Evolutionary conservation across 1,140 invertebrate species (phyloP), one percentile per base, ranked within the genome.

Genomic region (Lasioglossum baleicum): DNA sequence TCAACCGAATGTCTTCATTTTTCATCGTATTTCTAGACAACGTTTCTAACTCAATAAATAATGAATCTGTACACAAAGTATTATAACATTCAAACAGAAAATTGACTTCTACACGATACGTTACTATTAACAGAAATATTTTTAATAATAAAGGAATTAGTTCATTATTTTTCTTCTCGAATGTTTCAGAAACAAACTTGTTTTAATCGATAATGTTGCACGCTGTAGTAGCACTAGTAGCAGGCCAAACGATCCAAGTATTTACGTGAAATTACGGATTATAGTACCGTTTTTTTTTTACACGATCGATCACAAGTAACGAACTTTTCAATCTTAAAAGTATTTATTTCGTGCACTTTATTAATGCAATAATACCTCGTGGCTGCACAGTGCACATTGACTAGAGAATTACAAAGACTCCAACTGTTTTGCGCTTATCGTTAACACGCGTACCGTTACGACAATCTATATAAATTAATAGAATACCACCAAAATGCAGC

Each of bases 361-460:
- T 83, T 81, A 53, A 56, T 76, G 51, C 56, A 17, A 76, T 73
- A 78, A 86, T 75, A 88, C 85, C 83, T 87, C 87, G 83, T 79
- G 85, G 60, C 80, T 89, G 83, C 83, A 82, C 69, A 85, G 88
- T 89, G 80, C 85, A 89, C 83, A 82, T 83, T 91, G 90, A 91
- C 90, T 91, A 91, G 90, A 91, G 87, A 85, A 80, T 89, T 88
- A 84, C 76, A 83, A 88, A 81, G 73, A 87, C 87, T 86, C 26
- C 17, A 20, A 31, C 44, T 80, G 67, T 76, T 75, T 61, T 48
- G 71, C 44, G 42, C 56, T 75, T 58, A 72, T 67, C 58, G 17
- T 75, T 69, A 26, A 51, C 66, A 67, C 69, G 51, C 22, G 31
- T 81, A 75, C 60, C 70, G 22, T 66, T 64, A 81, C 58, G 58